These are phyloP conservation scores for Caenorhabditis wallacei DNA, from an alignment of 2,888 invertebrate species.

Conservation along the genomic window DNA sequence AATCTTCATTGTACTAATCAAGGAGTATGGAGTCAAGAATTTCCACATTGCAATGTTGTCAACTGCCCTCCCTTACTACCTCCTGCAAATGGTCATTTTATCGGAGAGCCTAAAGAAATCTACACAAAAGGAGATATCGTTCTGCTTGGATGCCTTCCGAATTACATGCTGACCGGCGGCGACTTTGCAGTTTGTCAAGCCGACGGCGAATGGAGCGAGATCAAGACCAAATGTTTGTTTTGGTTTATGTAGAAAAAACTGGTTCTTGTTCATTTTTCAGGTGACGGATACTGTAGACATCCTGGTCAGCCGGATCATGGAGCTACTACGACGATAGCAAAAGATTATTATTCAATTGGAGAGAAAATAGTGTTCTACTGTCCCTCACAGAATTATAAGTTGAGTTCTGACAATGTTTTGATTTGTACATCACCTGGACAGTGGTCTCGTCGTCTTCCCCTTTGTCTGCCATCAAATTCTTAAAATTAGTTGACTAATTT, in stretches of 20 bases:
- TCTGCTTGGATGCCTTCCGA: conserved; percentile 92
- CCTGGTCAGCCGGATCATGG: conserved; percentile 79
- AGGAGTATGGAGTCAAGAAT: conserved; percentile 78
- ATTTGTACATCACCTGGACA: conserved; percentile 74
- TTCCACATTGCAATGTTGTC: conserved; percentile 77
- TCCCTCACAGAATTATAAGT: conserved; percentile 72
- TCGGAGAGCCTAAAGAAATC: conserved; percentile 66
- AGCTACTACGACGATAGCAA: conserved; percentile 74
- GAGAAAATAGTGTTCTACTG: conserved; percentile 82
- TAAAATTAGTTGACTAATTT: conserved; percentile 53
- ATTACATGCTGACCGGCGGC: conserved; percentile 92
- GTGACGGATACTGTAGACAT: conserved; percentile 73
- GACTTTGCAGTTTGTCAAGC: conserved; percentile 94
- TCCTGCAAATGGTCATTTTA: conserved; percentile 71
- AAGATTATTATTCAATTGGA: conserved; percentile 79
- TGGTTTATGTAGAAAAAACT: neutral
- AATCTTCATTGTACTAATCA: conserved; percentile 78
- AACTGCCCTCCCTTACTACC: conserved; percentile 69
- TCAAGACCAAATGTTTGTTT: conserved; percentile 74
- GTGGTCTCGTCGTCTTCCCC: conserved; percentile 70
- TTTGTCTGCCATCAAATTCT: conserved; percentile 68
- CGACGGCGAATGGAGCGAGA: conserved; percentile 88
- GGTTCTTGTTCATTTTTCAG: conserved; percentile 51
- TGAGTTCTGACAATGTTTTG: conserved; percentile 79
- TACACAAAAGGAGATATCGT: conserved; percentile 84